Evolutionary conservation across 2,113 vertebrate species (phyloP).

Genomic region (Naja naja): DNA sequence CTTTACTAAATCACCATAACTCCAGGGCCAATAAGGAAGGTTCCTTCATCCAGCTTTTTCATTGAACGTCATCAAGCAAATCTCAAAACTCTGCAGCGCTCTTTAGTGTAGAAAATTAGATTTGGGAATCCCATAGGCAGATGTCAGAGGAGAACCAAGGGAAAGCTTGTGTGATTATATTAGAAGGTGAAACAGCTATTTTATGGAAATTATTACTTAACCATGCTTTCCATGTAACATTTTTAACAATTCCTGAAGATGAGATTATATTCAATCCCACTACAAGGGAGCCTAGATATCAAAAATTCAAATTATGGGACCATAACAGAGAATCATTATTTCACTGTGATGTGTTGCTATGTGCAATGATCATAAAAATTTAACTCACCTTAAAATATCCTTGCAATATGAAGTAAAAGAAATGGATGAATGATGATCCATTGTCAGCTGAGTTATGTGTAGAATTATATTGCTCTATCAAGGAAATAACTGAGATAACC

Average conservation of each 20-base stretch:
- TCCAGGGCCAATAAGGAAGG: not conserved
- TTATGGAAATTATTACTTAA: constrained; percentile 10
- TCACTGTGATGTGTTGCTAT: not conserved
- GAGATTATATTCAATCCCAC: not conserved
- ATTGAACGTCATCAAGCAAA: not conserved
- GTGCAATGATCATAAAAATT: not conserved
- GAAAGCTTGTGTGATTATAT: not conserved
- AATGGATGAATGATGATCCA: not conserved
- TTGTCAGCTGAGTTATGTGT: not conserved
- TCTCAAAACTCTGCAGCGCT: not conserved
- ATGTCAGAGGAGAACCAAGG: not conserved
- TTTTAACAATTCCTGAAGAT: constrained; percentile 16
- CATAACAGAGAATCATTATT: not conserved
- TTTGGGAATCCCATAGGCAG: not conserved
- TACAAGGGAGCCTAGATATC: not conserved
- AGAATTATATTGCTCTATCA: not conserved
- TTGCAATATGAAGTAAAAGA: not conserved
- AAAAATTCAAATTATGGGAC: not conserved
- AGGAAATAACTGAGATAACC: not conserved
- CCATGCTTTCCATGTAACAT: not conserved
- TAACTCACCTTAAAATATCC: not conserved
- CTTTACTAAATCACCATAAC: not conserved
- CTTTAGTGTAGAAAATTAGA: not conserved
- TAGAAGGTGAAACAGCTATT: constrained; percentile 7
- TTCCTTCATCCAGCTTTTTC: not conserved